A percentile compares a stretch with the other conserved stretches of the same genome.
These are phyloP conservation scores for Apocrypta bakeri DNA, from an alignment of 1,140 invertebrate genomes.

Conservation along the genomic window DNA sequence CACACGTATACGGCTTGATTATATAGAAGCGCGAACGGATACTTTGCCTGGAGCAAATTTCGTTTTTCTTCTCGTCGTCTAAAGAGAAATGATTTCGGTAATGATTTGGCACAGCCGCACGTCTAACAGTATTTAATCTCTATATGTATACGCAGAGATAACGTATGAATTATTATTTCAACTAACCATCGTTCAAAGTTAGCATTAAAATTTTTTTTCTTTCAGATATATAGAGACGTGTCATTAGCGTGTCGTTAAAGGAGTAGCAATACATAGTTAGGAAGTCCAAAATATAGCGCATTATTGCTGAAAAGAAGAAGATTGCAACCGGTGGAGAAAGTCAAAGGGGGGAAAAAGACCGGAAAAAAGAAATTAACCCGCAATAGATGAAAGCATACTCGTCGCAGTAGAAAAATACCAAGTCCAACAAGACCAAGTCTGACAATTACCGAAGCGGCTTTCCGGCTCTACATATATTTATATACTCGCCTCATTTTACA, in stretches of 20 bases:
- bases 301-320: too few species aligned
- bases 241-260: too few species aligned
- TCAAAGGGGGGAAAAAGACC: neutral
- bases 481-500: neutral
- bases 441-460: neutral
- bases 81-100: too few species aligned
- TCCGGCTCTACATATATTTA: neutral
- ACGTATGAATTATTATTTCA: too few species aligned
- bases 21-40: neutral
- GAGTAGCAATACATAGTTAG: too few species aligned
- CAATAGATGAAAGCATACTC: neutral
- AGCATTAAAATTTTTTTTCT: too few species aligned
- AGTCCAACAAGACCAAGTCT: neutral
- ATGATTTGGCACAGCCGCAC: too few species aligned
- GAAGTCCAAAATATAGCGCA: too few species aligned
- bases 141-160: too few species aligned
- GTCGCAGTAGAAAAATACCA: neutral
- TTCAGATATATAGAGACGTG: too few species aligned
- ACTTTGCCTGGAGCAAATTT: neutral
- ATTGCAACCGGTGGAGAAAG: neutral
- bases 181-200: too few species aligned
- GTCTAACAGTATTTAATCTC: too few species aligned
- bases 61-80: neutral
- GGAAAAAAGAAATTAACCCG: neutral
- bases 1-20: constrained; percentile 21